A percentile compares a stretch with the other conserved stretches of the same genome.
phyloP scores from a whole-genome alignment of 1,140 invertebrate genomes.

The Zaprionus nigranus region DNA sequence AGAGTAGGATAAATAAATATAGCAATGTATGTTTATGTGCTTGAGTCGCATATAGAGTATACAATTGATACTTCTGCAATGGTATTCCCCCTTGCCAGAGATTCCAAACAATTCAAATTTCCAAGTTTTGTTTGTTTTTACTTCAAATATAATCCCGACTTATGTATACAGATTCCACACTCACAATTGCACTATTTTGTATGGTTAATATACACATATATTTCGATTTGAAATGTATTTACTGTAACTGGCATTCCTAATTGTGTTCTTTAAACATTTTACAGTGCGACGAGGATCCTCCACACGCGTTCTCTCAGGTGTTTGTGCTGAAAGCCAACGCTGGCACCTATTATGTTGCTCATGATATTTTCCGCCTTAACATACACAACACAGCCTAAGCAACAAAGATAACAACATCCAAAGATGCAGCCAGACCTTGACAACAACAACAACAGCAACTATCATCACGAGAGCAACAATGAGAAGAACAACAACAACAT shows the following conservation, averaged over 20 bases:
- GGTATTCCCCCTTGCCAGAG: background rate
- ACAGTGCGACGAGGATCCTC: conserved; percentile 96
- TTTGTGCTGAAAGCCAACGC: conserved; percentile 95
- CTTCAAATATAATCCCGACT: background rate
- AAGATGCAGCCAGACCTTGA: conserved; percentile 37
- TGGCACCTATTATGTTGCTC: conserved; percentile 94
- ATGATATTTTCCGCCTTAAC: conserved; percentile 96
- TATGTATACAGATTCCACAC: background rate
- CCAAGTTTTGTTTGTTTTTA: background rate
- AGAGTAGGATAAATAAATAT: no score
- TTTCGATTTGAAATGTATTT: no score
- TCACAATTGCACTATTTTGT: background rate
- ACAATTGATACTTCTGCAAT: background rate
- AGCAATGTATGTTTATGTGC: background rate
- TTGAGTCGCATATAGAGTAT: background rate
- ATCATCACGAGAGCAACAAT: background rate
- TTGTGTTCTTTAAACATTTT: conserved; percentile 80
- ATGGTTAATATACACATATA: background rate
- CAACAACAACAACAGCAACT: conserved; percentile 18
- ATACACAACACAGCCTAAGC: conserved; percentile 92
- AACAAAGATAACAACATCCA: conserved; percentile 40
- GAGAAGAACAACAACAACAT: conserved; percentile 15
- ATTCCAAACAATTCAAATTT: background rate
- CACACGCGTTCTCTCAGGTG: conserved; percentile 94
- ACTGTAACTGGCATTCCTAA: background rate